Percentiles rank a stretch among this genome's conserved stretches.
Evolutionary conservation across 2,888 invertebrate species (phyloP).

Genomic region (Ischnus inquisitorius): DNA sequence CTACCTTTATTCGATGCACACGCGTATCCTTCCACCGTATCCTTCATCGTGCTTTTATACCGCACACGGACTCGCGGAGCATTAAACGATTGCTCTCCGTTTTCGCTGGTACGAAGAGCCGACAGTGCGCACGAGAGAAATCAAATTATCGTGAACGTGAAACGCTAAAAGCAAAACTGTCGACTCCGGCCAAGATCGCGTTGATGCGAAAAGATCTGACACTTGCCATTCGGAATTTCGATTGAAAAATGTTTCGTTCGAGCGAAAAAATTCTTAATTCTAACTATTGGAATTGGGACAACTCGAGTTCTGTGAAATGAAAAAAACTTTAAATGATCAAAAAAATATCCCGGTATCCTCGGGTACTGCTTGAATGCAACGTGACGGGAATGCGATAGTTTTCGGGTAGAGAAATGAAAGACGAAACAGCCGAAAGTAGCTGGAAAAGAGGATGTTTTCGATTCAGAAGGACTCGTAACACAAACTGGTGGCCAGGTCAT

Average conservation of each 20-base stretch:
- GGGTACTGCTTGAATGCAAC: not conserved
- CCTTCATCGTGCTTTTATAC: not conserved
- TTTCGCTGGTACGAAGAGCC: not conserved
- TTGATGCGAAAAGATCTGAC: too few species aligned
- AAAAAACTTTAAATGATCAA: not conserved
- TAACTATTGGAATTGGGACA: too few species aligned
- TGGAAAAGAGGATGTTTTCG: slow-evolving; percentile 15
- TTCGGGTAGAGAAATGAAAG: not conserved
- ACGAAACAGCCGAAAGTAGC: not conserved
- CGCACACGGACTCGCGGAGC: slow-evolving; percentile 45
- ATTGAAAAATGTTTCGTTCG: too few species aligned
- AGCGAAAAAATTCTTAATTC: too few species aligned
- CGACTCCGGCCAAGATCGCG: too few species aligned
- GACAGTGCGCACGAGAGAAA: slow-evolving; percentile 2
- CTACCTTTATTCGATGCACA: slow-evolving; percentile 36
- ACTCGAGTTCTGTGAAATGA: not conserved
- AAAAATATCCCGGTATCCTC: not conserved
- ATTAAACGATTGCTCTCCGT: slow-evolving; percentile 54
- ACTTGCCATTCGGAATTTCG: too few species aligned
- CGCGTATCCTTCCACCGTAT: slow-evolving; percentile 42
- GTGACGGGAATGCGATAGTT: slow-evolving; percentile 26
- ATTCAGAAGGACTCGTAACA: slow-evolving; percentile 21
- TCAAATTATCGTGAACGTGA: slow-evolving; percentile 17
- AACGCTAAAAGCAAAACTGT: not conserved
- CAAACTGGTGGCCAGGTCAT: slow-evolving; percentile 32